Evolutionary conservation across 2,797 vertebrate species (phyloP).

Genomic region (Girardinus metallicus): DNA sequence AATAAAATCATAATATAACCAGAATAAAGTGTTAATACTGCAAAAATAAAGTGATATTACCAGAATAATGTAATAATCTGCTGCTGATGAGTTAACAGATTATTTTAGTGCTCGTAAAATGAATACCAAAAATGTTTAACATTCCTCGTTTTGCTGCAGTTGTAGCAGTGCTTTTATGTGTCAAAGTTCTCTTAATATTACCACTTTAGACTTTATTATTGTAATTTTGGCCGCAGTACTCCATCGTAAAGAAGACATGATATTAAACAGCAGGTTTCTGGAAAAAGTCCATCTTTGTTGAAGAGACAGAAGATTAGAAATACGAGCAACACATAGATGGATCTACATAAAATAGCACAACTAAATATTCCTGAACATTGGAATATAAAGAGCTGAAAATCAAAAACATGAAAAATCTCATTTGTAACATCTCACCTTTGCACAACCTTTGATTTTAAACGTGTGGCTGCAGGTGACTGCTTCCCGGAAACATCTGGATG

Average conservation of each 20-base stretch:
- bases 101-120: no score
- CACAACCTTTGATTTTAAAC: neutral
- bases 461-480: neutral
- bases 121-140: no score
- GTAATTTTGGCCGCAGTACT: no score
- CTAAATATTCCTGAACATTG: neutral
- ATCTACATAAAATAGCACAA: neutral
- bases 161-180: no score
- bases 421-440: conserved; percentile 9
- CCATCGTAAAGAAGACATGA: neutral
- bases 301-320: neutral
- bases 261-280: neutral
- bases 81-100: no score
- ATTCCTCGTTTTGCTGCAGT: no score
- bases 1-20: no score
- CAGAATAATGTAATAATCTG: neutral
- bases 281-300: neutral
- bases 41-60: no score
- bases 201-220: no score
- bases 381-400: neutral
- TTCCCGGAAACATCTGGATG: neutral
- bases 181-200: no score
- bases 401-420: neutral
- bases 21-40: neutral
- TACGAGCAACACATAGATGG: neutral